Base-by-base conservation (phyloP, 2,888 invertebrate species). In the Apomyelois bistriatella region DNA sequence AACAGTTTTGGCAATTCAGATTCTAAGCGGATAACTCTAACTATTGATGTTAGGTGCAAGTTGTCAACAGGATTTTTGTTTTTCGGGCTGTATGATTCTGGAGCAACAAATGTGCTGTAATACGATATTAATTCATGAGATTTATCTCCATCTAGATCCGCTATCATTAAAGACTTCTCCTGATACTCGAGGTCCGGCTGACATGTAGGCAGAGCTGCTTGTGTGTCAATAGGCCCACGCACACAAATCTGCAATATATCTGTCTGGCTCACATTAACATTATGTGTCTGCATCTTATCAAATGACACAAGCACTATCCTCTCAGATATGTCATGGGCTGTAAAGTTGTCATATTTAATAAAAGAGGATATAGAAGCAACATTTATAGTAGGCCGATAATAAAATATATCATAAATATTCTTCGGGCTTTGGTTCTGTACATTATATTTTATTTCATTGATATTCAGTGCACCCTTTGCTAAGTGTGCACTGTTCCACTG, bases 71-170 rank as follows among this genome's bases (percentile, higher is more conserved):
- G 73, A 64, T 81, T 82, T 3, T 76, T 61, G 60, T 75, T 82
- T 66, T 88, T 86, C 49, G 81, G 74, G 51, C 71, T 66, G 58
- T 80, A 80, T 7, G 74, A 63, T 51, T 87, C 87, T 0, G 90
- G 86, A 10, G 85, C 78, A 1, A 88, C 79, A 76, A 93, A 95
- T 7, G 93, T 94, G 58, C 94, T 94, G 62, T 92, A 92, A 72
- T 95, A 96, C 41, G 94, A 95, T 49, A 96, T 94, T 48, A 96
- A 77, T 76, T 96, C 96, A 72, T 94, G 94, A 0, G 94, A 93
- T 17, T 93, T 93, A 76, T 96, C 96, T 57, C 93, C 92, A 73
- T 95, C 95, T 36, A 96, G 81, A 76, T 96, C 96, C 0, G 93
- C 93, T 48, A 96, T 94, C 53, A 94, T 89, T 62, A 95, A 87